Evolutionary conservation across 2,113 vertebrate genomes (phyloP).

Genomic region (Syngnathus scovelli): DNA sequence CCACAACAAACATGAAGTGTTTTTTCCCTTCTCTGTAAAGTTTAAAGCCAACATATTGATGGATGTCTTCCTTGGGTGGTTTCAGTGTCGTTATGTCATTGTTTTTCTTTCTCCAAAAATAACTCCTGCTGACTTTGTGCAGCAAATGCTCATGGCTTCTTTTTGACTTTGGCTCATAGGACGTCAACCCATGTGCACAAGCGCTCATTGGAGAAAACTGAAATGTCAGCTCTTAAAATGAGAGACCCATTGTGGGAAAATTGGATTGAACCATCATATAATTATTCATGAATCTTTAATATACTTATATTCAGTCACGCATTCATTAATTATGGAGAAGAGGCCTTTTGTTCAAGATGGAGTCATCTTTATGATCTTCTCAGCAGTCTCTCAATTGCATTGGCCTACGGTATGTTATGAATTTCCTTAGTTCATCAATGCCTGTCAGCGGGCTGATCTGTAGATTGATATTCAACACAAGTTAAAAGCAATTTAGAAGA

Average conservation of each 20-base stretch:
- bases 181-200: background rate
- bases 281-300: constrained; percentile 12
- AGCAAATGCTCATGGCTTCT: background rate
- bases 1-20: background rate
- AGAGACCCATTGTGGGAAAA: background rate
- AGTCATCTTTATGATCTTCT: background rate
- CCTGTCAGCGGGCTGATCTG: constrained; percentile 4
- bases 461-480: background rate
- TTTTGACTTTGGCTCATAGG: background rate
- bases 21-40: background rate
- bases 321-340: constrained; percentile 16
- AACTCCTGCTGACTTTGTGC: constrained; percentile 16
- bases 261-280: constrained; percentile 20
- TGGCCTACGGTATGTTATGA: constrained; percentile 10
- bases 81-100: constrained; percentile 13
- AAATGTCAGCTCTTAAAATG: constrained; percentile 13
- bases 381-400: constrained; percentile 7
- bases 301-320: constrained; percentile 11
- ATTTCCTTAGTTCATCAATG: constrained; percentile 17
- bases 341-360: constrained; percentile 17
- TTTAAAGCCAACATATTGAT: constrained; percentile 18
- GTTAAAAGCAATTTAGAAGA: background rate
- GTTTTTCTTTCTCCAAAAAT: constrained; percentile 42
- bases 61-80: constrained; percentile 23
- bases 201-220: background rate